A percentile compares a stretch with the other conserved stretches of the same genome.
Conservation (phyloP, 2,888 invertebrate species). For the Kuschelorhynchus macadamiae region DNA sequence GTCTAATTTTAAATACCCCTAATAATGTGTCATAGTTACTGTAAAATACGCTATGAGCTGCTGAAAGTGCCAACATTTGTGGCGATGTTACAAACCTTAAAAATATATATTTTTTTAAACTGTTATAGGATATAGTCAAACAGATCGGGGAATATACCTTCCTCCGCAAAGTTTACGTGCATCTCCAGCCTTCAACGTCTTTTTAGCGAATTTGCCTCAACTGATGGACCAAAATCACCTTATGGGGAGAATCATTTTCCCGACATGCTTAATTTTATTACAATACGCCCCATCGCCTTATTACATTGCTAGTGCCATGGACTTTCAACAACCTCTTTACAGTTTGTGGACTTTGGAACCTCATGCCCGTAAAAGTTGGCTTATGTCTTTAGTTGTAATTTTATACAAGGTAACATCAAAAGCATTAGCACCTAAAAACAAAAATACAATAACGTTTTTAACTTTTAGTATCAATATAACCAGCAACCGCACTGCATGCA, state of each 20-base stretch:
- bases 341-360: constrained; percentile 92
- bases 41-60: too few species aligned
- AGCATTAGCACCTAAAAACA: background rate
- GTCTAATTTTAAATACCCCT: too few species aligned
- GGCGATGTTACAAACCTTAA: too few species aligned
- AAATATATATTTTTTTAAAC: too few species aligned
- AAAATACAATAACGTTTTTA: constrained; percentile 3
- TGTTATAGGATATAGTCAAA: constrained; percentile 92
- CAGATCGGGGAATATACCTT: constrained; percentile 92
- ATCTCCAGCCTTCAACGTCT: constrained; percentile 96
- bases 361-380: constrained; percentile 91
- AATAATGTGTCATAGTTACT: too few species aligned
- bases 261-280: constrained; percentile 85
- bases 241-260: constrained; percentile 91
- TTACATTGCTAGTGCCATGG: constrained; percentile 69
- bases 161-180: constrained; percentile 88
- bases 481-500: constrained; percentile 79
- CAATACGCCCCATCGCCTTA: constrained; percentile 88
- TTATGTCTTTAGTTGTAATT: constrained; percentile 91
- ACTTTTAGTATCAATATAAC: constrained; percentile 80
- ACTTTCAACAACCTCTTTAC: constrained; percentile 80
- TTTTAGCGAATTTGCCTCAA: constrained; percentile 93
- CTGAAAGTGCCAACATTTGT: too few species aligned
- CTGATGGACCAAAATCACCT: constrained; percentile 95
- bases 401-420: constrained; percentile 89